These are phyloP conservation scores for Ophonus ardosiacus DNA, from an alignment of 2,888 invertebrate species.

Conservation along the genomic window DNA sequence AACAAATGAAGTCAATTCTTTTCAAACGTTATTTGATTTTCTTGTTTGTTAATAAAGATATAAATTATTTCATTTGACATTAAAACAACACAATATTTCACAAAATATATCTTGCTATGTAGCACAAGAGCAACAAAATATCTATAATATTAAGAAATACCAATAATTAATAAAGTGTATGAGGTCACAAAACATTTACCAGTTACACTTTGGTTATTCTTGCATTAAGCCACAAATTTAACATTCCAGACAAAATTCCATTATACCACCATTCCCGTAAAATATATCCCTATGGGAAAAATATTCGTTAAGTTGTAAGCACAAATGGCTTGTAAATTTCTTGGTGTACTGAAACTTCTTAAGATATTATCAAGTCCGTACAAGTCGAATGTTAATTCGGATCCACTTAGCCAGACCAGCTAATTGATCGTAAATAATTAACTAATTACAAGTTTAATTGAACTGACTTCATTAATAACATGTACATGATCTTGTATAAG, in stretches of 20 bases:
- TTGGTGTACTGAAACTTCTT: no score
- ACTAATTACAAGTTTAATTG: slow-evolving; percentile 52
- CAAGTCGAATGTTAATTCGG: slow-evolving; percentile 34
- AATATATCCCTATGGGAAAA: slow-evolving; percentile 13
- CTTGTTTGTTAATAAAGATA: no score
- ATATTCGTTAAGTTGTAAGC: background rate
- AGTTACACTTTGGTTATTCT: no score
- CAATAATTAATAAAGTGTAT: no score
- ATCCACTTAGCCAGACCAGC: slow-evolving; percentile 3
- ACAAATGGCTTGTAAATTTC: background rate
- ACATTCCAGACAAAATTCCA: slow-evolving; percentile 4
- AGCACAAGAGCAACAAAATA: no score
- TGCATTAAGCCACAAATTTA: background rate
- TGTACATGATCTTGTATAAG: background rate
- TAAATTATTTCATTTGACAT: no score
- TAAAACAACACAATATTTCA: no score
- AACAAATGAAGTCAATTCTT: no score
- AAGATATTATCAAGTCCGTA: background rate
- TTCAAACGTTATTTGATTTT: no score
- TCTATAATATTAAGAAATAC: no score
- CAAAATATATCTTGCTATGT: no score
- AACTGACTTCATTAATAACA: slow-evolving; percentile 52
- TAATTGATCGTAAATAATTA: slow-evolving; percentile 56
- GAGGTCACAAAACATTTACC: no score
- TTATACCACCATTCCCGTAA: background rate